Evolutionary conservation across 2,888 invertebrate genomes (phyloP), one percentile per base, ranked within the genome.

Genomic region (Podotricha telesiphe): DNA sequence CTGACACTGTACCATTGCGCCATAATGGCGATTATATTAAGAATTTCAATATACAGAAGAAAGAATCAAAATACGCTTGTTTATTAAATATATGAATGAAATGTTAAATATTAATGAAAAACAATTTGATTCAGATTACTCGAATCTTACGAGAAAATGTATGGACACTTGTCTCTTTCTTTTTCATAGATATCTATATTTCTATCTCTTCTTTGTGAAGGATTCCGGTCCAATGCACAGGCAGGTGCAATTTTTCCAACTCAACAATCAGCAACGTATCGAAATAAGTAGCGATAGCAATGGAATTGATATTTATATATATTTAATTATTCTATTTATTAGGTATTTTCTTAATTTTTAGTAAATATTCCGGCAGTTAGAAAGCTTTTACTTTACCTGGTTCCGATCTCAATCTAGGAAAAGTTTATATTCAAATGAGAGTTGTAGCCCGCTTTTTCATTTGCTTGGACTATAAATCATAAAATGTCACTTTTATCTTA

Each of bases 201-300:
- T 48, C 37, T 40, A 40, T 65, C 68, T 58, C 56, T 56, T 20
- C n/a, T 71, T 56, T n/a, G 20, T 61, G 20, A 40, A 40, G 13
- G 59, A 67, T 34, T 6, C 50, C 71, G 51, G 58, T 51, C 47
- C 62, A 62, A 40, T 65, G 61, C 62, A 68, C 62, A 66, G 58
- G 45, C 71, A 71, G 66, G 71, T 68, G 69, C 62, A 63, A 69
- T 69, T 58, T 68, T 71, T 69, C 66, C 68, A 50, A 66, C 58
- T 66, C 63, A 69, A n/a, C 42, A 59, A 65, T 59, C 59, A 61
- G 8, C 47, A 47, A 34, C 51, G 48, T 62, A 47, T 65, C 20
- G 40, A 42, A 28, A 40, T 47, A 48, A 28, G 65, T 68, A 71
- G 11, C 15, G 62, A 51, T 48, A 58, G 63, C 65, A 65, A 51